Evolutionary conservation across 2,797 vertebrate species (phyloP).

Genomic region (Brachymystax lenok): DNA sequence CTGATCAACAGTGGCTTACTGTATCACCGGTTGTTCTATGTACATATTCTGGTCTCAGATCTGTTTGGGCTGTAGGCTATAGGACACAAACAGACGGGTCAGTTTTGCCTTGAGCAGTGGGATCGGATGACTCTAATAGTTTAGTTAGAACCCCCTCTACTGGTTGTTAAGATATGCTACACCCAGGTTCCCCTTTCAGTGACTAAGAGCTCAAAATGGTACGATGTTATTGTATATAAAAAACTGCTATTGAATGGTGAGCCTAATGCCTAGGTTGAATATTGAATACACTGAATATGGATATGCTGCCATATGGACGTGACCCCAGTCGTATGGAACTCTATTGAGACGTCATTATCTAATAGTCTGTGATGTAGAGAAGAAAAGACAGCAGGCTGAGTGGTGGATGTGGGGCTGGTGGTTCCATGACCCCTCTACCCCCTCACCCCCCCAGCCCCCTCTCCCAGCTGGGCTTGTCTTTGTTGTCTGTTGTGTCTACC

Average conservation of each 20-base stretch:
- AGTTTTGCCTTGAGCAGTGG: not conserved
- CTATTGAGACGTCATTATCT: conserved; percentile 38
- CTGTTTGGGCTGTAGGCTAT: not conserved
- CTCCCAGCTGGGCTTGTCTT: conserved; percentile 65
- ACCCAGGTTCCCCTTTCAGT: not conserved
- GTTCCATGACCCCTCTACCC: conserved; percentile 60
- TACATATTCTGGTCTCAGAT: not conserved
- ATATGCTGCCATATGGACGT: conserved; percentile 19
- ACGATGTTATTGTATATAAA: not conserved
- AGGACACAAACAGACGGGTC: not conserved
- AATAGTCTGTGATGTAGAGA: conserved; percentile 45
- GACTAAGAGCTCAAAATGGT: not conserved
- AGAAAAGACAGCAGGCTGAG: conserved; percentile 37
- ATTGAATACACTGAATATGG: conserved; percentile 53
- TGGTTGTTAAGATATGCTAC: conserved; percentile 39
- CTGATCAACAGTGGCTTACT: not conserved
- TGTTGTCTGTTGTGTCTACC: conserved; percentile 41
- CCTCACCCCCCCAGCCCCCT: conserved; percentile 33
- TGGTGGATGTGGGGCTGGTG: conserved; percentile 23
- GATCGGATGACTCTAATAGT: not conserved
- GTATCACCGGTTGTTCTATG: conserved; percentile 38
- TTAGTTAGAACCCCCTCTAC: conserved; percentile 34
- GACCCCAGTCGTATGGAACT: conserved; percentile 19
- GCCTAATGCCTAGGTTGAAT: conserved; percentile 5
- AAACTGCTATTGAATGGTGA: not conserved